Base-by-base conservation (phyloP, 2,888 invertebrate species). In the Eupeodes luniger region DNA sequence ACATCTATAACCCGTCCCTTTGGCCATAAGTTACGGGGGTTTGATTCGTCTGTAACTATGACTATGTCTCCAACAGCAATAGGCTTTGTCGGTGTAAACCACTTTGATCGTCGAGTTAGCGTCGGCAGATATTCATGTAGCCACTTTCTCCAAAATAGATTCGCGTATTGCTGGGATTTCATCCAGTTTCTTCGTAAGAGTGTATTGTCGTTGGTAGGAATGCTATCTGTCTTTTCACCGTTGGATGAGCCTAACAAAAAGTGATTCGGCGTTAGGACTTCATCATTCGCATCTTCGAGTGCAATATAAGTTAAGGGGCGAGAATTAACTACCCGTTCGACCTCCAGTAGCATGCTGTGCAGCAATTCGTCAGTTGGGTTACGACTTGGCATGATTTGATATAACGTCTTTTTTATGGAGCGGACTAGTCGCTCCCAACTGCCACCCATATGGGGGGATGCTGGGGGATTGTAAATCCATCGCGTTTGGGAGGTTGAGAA, bases 331-430 rank as follows among this genome's bases (percentile, higher is more conserved):
- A 44, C 44, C 44, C 44, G 44, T 5, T 44, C 44, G 44, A 44
- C 44, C 44, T 44, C 44, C n/a, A 84, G 5, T 19, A 84, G 16
- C 67, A 78, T 61, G 14, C 53, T 78, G 40, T 57, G 36, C 11
- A 85, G 53, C 10, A 80, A 55, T 78, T 91, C 90, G 34, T 91
- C 90, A 9, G n/a, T 78, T 0, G 89, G 90, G 4, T 83, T 78
- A 36, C 64, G 49, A 2, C 5, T 83, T 85, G 87, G 83, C 12
- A 90, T 59, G 4, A 81, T 81, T 5, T 61, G 57, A 0, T 27
- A 57, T 14, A 91, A 49, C 0, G 86, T 76, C 36, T 47, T 81
- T 49, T 89, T 90, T 7, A 90, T 81, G 4, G 76, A 75, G 4
- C 59, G 74, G 3, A 76, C 66, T 11, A 89, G 74, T 5, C 86